These are phyloP conservation scores for Opisthocomus hoazin DNA, from an alignment of 2,113 vertebrate species.

Conservation along the genomic window DNA sequence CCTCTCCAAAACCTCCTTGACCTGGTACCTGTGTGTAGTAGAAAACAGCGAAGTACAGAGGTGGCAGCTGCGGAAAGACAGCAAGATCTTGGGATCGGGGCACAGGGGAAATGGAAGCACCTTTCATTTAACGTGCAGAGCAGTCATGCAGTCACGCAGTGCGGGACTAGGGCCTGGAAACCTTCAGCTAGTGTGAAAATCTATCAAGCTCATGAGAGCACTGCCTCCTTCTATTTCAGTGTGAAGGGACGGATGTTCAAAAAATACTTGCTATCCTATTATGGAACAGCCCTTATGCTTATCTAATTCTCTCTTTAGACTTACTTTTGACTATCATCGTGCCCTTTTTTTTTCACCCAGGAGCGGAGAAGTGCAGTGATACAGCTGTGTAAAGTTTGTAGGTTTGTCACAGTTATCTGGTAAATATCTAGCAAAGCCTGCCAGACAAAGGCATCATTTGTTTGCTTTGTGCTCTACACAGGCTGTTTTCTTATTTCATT, in stretches of 20 bases:
- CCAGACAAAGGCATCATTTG: neutral
- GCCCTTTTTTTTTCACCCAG: neutral
- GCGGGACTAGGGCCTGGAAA: no score
- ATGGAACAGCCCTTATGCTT: neutral
- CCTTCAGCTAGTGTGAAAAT: neutral
- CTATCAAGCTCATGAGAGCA: neutral
- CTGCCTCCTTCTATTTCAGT: neutral
- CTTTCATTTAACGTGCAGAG: fast-evolving
- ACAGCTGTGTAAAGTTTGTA: neutral
- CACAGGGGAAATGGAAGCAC: neutral
- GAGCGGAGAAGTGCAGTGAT: neutral
- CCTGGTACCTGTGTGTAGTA: neutral
- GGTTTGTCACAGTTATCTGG: neutral
- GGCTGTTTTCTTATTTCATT: neutral
- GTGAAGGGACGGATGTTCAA: neutral
- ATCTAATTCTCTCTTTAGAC: neutral
- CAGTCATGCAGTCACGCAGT: neutral
- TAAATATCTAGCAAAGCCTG: neutral
- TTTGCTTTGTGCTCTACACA: neutral
- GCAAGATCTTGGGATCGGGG: neutral
- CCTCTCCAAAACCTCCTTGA: neutral
- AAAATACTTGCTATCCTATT: neutral
- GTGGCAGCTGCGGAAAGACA: neutral
- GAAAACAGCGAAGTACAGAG: neutral
- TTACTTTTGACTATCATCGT: neutral